These are phyloP conservation scores for Ailurus styani DNA, from an alignment of 2,113 vertebrate genomes.

Conservation along the genomic window DNA sequence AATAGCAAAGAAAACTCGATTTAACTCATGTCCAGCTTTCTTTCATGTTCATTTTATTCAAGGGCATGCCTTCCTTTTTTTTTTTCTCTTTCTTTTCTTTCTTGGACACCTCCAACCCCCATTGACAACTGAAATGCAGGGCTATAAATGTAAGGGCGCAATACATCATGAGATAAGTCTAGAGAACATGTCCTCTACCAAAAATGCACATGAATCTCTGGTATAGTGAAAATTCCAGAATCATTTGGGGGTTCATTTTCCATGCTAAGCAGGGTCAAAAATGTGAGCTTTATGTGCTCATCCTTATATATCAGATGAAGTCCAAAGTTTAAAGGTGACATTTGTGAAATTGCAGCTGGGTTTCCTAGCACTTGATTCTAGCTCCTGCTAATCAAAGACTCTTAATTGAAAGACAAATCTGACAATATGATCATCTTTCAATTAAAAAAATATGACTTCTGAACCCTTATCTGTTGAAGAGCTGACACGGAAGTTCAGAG, in stretches of 20 bases:
- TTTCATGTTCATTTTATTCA: slow-evolving; percentile 72
- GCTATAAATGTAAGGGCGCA: slow-evolving; percentile 77
- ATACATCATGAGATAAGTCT: slow-evolving; percentile 76
- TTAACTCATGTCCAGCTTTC: slow-evolving; percentile 57
- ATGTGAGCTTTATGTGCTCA: slow-evolving; percentile 41
- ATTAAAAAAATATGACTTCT: slow-evolving; percentile 79
- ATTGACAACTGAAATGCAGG: slow-evolving; percentile 76
- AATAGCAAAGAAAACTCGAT: slow-evolving; percentile 72
- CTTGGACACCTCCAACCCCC: slow-evolving; percentile 54
- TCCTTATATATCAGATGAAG: slow-evolving; percentile 71
- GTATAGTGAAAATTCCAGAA: slow-evolving; percentile 57
- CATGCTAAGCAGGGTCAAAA: slow-evolving; percentile 67
- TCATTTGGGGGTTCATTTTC: slow-evolving; percentile 36
- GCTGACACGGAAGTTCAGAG: slow-evolving; percentile 84
- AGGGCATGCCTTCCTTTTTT: slow-evolving; percentile 70
- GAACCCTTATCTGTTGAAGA: slow-evolving; percentile 81
- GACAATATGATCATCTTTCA: slow-evolving; percentile 84
- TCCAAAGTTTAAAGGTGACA: slow-evolving; percentile 82
- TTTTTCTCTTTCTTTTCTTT: not conserved
- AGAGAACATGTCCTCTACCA: slow-evolving; percentile 76
- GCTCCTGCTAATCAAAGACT: slow-evolving; percentile 79
- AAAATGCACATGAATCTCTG: slow-evolving; percentile 70
- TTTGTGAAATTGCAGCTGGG: slow-evolving; percentile 75
- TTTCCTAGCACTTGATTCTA: slow-evolving; percentile 75
- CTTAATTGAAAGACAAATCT: slow-evolving; percentile 81